A percentile compares a stretch with the other conserved stretches of the same genome.
These are phyloP conservation scores for Drosophila santomea DNA, from an alignment of 1,140 invertebrate genomes.

Conservation along the genomic window DNA sequence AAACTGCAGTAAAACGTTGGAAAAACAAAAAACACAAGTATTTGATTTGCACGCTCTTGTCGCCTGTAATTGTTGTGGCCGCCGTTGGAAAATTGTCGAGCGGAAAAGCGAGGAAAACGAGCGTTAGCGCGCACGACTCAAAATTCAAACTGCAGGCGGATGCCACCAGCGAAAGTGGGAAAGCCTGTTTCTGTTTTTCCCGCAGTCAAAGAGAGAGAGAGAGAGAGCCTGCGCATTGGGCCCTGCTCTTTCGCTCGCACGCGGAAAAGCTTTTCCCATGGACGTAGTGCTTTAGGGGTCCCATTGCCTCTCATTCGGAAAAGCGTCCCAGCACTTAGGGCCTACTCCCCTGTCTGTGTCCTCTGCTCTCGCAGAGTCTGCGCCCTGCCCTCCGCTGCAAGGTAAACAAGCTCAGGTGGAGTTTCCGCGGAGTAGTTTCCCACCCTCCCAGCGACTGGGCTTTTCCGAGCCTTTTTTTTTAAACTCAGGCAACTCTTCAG, in stretches of 20 bases:
- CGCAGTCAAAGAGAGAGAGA: conserved; percentile 12
- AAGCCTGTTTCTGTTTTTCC: conserved; percentile 50
- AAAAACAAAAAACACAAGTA: conserved; percentile 57
- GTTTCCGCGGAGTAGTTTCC: not conserved
- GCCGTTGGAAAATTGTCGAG: conserved; percentile 58
- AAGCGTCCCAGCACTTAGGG: not conserved
- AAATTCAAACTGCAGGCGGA: conserved; percentile 71
- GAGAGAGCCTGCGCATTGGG: conserved; percentile 51
- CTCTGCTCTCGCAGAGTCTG: conserved; percentile 21
- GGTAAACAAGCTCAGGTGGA: conserved; percentile 44
- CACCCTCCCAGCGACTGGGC: not conserved
- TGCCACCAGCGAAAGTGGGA: conserved; percentile 56
- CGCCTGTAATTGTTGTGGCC: conserved; percentile 53
- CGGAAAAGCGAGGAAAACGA: conserved; percentile 71
- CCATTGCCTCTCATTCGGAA: not conserved
- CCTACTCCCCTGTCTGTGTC: conserved; percentile 5
- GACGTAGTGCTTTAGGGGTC: conserved; percentile 4
- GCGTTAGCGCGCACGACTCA: conserved; percentile 73
- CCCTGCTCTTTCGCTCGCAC: not conserved
- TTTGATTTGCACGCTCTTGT: conserved; percentile 65
- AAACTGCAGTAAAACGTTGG: conserved; percentile 39
- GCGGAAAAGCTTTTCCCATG: conserved; percentile 50
- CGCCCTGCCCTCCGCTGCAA: conserved; percentile 20
- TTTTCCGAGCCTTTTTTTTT: conserved; percentile 7
- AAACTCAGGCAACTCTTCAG: not conserved